These are phyloP conservation scores for Harpegnathos saltator DNA, from an alignment of 1,140 invertebrate genomes.

Conservation along the genomic window DNA sequence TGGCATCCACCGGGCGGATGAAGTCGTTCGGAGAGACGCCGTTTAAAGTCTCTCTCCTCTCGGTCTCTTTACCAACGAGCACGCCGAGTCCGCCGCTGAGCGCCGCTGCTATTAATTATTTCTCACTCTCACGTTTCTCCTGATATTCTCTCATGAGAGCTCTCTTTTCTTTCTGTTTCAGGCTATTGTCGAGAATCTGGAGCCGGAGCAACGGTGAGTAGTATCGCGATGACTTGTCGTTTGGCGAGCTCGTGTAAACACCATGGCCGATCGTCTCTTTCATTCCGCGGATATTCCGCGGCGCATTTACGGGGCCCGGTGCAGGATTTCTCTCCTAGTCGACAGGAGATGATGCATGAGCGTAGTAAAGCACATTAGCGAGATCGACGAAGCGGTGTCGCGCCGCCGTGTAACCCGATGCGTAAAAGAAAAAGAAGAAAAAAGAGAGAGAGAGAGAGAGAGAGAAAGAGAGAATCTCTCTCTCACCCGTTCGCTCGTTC, in stretches of 20 bases:
- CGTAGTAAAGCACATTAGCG: conserved; percentile 49
- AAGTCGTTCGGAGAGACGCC: conserved; percentile 42
- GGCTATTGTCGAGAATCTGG: conserved; percentile 69
- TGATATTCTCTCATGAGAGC: conserved; percentile 10
- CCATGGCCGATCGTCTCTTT: not conserved
- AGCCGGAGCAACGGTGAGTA: conserved; percentile 78
- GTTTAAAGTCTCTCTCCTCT: conserved; percentile 28
- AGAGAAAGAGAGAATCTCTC: not conserved
- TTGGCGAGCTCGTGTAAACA: conserved; percentile 46
- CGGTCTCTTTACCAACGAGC: too few species aligned
- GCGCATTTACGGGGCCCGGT: conserved; percentile 28
- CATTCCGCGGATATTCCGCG: conserved; percentile 15
- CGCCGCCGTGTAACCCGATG: conserved; percentile 41
- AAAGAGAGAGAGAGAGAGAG: not conserved
- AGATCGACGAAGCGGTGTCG: conserved; percentile 52
- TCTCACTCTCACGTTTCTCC: not conserved
- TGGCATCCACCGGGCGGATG: conserved; percentile 45
- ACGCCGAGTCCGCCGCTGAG: too few species aligned
- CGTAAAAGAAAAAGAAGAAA: not conserved
- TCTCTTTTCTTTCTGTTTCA: conserved; percentile 76
- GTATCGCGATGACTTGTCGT: conserved; percentile 62
- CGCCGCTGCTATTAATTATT: conserved; percentile 50
- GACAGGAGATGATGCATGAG: conserved; percentile 59
- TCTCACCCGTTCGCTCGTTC: not conserved
- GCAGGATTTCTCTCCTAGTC: conserved; percentile 50